These are phyloP conservation scores for Thera obeliscata DNA, from an alignment of 2,888 invertebrate genomes.

Conservation along the genomic window DNA sequence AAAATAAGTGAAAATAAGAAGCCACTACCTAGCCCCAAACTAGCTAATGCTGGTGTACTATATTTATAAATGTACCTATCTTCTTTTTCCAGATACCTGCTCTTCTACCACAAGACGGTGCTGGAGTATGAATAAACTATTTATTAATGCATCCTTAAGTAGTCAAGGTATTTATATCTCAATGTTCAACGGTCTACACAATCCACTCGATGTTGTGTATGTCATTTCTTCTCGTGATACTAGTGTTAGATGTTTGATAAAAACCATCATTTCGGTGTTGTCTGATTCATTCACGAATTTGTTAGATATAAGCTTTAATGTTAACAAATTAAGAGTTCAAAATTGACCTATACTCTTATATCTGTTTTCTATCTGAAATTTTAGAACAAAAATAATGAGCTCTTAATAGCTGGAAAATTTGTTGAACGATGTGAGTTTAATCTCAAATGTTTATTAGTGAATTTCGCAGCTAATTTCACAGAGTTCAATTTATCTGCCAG, in stretches of 20 bases:
- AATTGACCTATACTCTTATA: slow-evolving; percentile 27
- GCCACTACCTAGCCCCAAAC: too few species aligned
- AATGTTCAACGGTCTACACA: slow-evolving; percentile 34
- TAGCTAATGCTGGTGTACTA: too few species aligned
- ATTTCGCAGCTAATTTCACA: neutral
- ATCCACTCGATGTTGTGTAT: slow-evolving; percentile 45
- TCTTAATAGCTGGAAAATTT: neutral
- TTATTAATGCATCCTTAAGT: slow-evolving; percentile 13
- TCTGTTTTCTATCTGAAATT: slow-evolving; percentile 23
- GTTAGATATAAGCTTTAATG: slow-evolving; percentile 74
- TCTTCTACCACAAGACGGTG: slow-evolving; percentile 98
- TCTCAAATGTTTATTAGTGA: too few species aligned
- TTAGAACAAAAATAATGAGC: slow-evolving; percentile 29
- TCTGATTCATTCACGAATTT: slow-evolving; percentile 71
- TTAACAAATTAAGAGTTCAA: slow-evolving; percentile 46
- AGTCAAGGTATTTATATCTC: slow-evolving; percentile 32
- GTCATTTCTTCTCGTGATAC: slow-evolving; percentile 76
- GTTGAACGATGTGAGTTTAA: neutral
- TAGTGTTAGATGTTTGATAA: slow-evolving; percentile 68
- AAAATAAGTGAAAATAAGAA: too few species aligned
- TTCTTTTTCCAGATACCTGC: slow-evolving; percentile 90
- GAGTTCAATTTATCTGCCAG: neutral
- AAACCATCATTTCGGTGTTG: slow-evolving; percentile 58
- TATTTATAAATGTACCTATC: neutral
- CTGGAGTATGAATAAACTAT: slow-evolving; percentile 88